Percentiles rank a stretch among this genome's conserved stretches.
phyloP scores from a whole-genome alignment of 2,113 vertebrate species.

The Antechinus flavipes region DNA sequence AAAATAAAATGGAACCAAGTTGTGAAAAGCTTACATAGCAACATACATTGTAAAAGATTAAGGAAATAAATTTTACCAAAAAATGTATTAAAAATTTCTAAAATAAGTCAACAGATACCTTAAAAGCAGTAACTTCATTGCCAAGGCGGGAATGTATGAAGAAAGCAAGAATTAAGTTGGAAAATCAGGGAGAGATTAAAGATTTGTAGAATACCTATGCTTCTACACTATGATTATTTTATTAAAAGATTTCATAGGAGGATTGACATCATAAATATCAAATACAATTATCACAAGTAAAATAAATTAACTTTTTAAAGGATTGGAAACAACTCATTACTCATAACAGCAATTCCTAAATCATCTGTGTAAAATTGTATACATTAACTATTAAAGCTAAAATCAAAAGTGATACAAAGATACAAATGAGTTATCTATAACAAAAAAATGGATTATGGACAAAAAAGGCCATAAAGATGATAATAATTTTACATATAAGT shows the following conservation, averaged over 20 bases:
- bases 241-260: not conserved
- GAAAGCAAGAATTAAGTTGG: not conserved
- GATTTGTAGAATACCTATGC: not conserved
- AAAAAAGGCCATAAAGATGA: not conserved
- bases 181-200: not conserved
- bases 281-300: not conserved
- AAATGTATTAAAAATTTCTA: not conserved
- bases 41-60: not conserved
- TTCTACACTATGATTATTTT: not conserved
- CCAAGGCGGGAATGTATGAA: not conserved
- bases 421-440: not conserved
- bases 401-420: not conserved
- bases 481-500: not conserved
- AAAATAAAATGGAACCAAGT: not conserved
- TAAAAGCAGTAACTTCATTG: not conserved
- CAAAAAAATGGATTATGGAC: not conserved
- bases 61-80: not conserved
- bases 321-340: not conserved
- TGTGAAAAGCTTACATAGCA: not conserved
- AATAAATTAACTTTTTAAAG: not conserved
- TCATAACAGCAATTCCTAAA: not conserved
- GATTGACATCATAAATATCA: not conserved
- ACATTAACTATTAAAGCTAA: not conserved
- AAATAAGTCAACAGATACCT: not conserved
- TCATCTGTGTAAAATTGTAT: not conserved